phyloP scores from a whole-genome alignment of 2,113 vertebrate genomes.

The Hemibagrus wyckioides region DNA sequence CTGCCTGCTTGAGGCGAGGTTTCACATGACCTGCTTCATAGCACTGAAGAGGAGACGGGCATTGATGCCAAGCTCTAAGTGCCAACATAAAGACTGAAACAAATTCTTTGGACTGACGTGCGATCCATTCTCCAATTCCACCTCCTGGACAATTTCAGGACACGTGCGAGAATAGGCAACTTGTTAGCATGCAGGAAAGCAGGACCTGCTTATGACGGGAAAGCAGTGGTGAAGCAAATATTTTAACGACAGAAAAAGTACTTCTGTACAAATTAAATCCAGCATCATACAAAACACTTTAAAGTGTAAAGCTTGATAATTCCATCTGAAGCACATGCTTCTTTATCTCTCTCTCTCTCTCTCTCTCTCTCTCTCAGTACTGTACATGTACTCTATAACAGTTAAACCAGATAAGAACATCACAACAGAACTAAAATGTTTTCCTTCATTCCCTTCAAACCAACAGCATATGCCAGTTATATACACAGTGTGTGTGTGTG shows the following conservation, averaged over 20 bases:
- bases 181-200: not conserved
- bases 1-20: slow-evolving; percentile 7
- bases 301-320: not conserved
- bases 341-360: not conserved
- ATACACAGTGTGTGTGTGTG: not conserved
- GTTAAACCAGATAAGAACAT: not conserved
- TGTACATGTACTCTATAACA: not conserved
- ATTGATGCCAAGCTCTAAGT: slow-evolving; percentile 22
- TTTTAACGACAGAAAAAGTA: not conserved
- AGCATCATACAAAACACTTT: not conserved
- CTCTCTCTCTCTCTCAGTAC: not conserved
- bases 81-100: slow-evolving; percentile 36
- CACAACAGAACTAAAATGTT: not conserved
- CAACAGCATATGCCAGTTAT: not conserved
- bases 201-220: slow-evolving; percentile 1
- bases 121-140: slow-evolving; percentile 8
- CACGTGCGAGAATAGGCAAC: not conserved
- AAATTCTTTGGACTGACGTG: slow-evolving; percentile 30
- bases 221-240: not conserved
- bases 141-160: not conserved
- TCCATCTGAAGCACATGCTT: not conserved
- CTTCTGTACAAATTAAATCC: not conserved
- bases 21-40: not conserved
- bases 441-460: not conserved
- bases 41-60: not conserved